A percentile compares a stretch with the other conserved stretches of the same genome.
These are phyloP conservation scores for Neotoxoptera formosana DNA, from an alignment of 1,140 invertebrate genomes.

Conservation along the genomic window DNA sequence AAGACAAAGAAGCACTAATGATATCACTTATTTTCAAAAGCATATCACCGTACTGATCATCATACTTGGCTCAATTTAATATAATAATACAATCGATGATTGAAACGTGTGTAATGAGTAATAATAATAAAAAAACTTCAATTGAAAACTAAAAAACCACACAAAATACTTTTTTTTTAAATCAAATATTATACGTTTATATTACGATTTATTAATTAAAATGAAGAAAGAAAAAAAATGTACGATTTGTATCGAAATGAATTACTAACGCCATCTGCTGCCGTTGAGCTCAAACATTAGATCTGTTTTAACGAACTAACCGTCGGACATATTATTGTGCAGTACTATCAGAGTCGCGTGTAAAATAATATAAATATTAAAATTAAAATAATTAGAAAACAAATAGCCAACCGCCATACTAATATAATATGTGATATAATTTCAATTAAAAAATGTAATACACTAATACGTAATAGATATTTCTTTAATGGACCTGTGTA, in stretches of 20 bases:
- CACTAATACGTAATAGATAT: too few relatives aligned
- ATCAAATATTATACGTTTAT: too few relatives aligned
- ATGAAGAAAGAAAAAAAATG: background rate
- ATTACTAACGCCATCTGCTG: constrained; percentile 22
- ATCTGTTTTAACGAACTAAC: background rate
- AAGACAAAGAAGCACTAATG: too few relatives aligned
- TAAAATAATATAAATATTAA: background rate
- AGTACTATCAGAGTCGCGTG: background rate
- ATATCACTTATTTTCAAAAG: too few relatives aligned
- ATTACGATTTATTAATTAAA: background rate
- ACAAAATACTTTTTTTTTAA: background rate
- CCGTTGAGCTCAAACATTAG: background rate
- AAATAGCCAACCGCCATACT: background rate
- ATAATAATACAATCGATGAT: background rate
- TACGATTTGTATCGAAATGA: background rate
- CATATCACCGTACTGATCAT: too few relatives aligned
- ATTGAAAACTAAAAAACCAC: background rate
- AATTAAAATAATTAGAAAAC: background rate
- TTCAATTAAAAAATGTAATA: too few relatives aligned
- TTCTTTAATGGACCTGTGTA: too few relatives aligned
- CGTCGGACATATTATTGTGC: background rate
- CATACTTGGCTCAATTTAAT: background rate
- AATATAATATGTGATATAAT: background rate
- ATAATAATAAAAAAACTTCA: background rate
- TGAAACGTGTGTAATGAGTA: background rate